phyloP scores from a whole-genome alignment of 2,888 invertebrate species.

The Hydropsyche betteni region DNA sequence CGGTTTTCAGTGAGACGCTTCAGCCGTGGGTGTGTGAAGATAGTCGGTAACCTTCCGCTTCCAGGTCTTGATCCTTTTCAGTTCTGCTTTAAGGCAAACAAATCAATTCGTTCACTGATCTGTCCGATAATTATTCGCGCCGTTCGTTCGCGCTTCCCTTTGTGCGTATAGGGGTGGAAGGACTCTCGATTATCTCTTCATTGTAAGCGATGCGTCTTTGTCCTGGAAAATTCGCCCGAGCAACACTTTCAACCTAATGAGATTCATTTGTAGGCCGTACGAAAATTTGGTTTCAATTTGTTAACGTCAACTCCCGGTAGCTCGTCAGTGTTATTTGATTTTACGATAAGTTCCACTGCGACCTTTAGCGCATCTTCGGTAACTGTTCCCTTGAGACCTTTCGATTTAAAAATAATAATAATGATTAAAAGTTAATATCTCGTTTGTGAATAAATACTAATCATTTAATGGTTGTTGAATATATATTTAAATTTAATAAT shows the following conservation, averaged over 20 bases:
- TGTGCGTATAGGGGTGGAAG: background rate
- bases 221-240: background rate
- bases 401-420: no score
- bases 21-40: no score
- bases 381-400: no score
- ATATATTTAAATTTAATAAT: no score
- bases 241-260: slow-evolving; percentile 19
- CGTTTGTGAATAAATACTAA: no score
- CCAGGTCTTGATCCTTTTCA: background rate
- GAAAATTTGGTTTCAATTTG: slow-evolving; percentile 28
- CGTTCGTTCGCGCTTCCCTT: background rate
- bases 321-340: slow-evolving; percentile 11
- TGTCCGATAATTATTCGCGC: slow-evolving; percentile 2
- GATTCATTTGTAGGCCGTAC: slow-evolving; percentile 25
- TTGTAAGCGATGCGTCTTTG: slow-evolving; percentile 13
- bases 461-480: no score
- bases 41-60: no score
- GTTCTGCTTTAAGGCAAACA: background rate
- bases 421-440: no score
- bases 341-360: background rate
- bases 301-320: slow-evolving; percentile 15
- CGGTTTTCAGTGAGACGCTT: background rate
- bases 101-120: background rate
- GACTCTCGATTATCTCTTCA: slow-evolving; percentile 14
- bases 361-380: background rate